Conservation (phyloP, 2,113 vertebrate genomes). For the Brachionichthys hirsutus region DNA sequence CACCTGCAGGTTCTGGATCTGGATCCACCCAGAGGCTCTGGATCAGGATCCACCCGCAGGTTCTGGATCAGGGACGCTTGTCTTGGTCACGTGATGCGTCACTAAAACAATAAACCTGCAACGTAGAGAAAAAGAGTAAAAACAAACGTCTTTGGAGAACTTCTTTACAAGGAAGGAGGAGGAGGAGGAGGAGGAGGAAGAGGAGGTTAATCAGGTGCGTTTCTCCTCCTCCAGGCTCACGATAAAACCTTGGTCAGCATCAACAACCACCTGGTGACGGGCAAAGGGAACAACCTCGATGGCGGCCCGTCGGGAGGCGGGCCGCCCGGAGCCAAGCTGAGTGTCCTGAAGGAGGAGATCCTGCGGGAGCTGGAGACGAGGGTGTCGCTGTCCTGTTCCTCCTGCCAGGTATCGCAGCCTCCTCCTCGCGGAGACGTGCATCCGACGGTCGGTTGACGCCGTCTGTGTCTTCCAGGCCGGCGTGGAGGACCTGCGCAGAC, state of each 20-base stretch:
- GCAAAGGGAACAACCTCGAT: conserved; percentile 61
- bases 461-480: conserved; percentile 53
- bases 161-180: too few species aligned
- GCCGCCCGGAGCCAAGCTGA: conserved; percentile 28
- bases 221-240: conserved; percentile 64
- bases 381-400: conserved; percentile 82
- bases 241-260: conserved; percentile 83
- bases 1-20: too few species aligned
- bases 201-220: neutral
- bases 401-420: conserved; percentile 75
- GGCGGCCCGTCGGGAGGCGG: conserved; percentile 40
- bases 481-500: conserved; percentile 80
- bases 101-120: too few species aligned
- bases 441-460: neutral
- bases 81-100: too few species aligned
- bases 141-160: too few species aligned
- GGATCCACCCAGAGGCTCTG: too few species aligned
- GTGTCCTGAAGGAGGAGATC: conserved; percentile 72
- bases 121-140: too few species aligned
- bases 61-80: too few species aligned
- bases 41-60: too few species aligned
- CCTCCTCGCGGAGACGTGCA: too few species aligned
- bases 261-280: conserved; percentile 81
- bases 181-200: too few species aligned
- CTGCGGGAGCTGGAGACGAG: conserved; percentile 82